These are phyloP conservation scores for Cuculus canorus DNA, from an alignment of 2,797 vertebrate genomes.

Conservation along the genomic window DNA sequence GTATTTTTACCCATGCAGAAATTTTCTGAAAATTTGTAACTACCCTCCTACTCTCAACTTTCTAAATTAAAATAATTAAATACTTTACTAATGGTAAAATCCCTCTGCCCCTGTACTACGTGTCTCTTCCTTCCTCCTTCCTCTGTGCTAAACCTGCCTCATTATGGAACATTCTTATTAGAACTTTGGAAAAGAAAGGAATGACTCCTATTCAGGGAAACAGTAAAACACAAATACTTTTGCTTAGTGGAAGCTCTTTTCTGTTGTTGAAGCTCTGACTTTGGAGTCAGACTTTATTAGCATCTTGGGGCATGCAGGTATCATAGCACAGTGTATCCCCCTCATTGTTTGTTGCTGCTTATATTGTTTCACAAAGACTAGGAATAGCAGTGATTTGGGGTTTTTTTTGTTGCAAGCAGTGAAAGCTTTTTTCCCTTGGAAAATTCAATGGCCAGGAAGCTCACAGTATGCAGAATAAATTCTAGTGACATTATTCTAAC, in stretches of 20 bases:
- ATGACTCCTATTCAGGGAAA: not conserved
- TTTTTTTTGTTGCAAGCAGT: not conserved
- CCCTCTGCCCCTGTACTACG: not conserved
- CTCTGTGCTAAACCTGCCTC: not conserved
- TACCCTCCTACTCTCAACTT: not conserved
- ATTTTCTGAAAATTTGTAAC: not conserved
- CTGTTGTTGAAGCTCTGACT: not conserved
- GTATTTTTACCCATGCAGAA: not conserved
- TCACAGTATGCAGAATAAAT: not conserved
- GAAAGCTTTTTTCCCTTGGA: not conserved
- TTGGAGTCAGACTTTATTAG: not conserved
- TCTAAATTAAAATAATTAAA: not conserved
- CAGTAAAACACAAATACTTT: not conserved
- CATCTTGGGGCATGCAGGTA: not conserved
- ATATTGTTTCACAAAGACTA: not conserved
- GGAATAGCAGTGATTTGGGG: not conserved
- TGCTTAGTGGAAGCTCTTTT: not conserved
- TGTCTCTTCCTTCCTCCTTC: not conserved
- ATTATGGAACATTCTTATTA: not conserved
- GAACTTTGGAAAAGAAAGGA: not conserved
- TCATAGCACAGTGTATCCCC: rapidly evolving
- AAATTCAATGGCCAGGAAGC: not conserved
- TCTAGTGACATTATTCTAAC: not conserved
- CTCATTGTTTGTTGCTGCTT: not conserved
- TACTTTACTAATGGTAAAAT: not conserved